Base-by-base conservation (phyloP, 2,888 invertebrate species). In the Drosophila hamatofila region DNA sequence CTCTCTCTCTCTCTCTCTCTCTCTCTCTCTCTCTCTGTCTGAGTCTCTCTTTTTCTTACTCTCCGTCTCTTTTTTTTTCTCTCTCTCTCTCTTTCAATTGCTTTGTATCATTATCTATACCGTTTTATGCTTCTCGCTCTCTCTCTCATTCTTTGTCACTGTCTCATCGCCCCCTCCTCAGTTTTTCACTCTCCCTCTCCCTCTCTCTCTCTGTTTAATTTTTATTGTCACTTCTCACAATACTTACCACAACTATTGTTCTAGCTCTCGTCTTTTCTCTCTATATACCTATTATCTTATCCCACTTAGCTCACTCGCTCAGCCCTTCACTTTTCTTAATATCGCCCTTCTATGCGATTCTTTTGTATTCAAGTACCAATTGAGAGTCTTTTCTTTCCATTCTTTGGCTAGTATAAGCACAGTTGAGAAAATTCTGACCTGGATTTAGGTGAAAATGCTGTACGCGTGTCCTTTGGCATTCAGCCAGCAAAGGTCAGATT, bases 401-500 rank as follows among this genome's bases (percentile, higher is more conserved):
- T 6, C n/a, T 49, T 27, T 11, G 8, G 27, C n/a, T 0, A 27
- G 30, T 30, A 2, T 27, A 27, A 27, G 7, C 27, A 27, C 9
- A 8, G 11, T 16, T 35, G 12, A n/a, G n/a, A 11, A n/a, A 30
- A 30, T 1, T 11, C n/a, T 51, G 51, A 30, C 51, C 18, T 51
- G 30, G 8, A 49, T 18, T n/a, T 2, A 9, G 27, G 48, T n/a
- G 16, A 49, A 49, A 30, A n/a, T 48, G 30, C 14, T 30, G 12
- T 18, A 30, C 27, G 11, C 2, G 18, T 18, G 27, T 3, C 6
- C 18, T 7, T 51, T 51, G 51, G 51, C 51, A 21, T 1, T 21
- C 35, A 21, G 51, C 51, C 51, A 51, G 35, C 51, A 51, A 16
- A 51, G 51, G 33, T 21, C 51, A 18, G 49, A 30, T 6, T 30